Percentiles rank a stretch among this genome's conserved stretches.
Evolutionary conservation across 2,113 vertebrate genomes (phyloP).

Genomic region (Tyto alba): DNA sequence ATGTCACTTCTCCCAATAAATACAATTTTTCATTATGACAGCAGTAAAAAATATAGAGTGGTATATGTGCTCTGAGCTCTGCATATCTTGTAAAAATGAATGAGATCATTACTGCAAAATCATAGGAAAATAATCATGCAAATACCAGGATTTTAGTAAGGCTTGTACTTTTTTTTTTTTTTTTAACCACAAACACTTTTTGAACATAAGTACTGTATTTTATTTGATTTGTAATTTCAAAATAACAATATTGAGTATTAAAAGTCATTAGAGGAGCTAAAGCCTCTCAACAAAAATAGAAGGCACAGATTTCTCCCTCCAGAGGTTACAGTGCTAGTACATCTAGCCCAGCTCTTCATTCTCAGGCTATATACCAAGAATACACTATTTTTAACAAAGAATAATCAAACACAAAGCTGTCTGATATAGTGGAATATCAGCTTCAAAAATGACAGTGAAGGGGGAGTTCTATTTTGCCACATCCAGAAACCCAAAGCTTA

Average conservation of each 20-base stretch:
- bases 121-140: not conserved
- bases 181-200: not conserved
- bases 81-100: not conserved
- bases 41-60: not conserved
- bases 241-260: not conserved
- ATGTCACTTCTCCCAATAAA: slow-evolving; percentile 21
- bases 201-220: not conserved
- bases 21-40: slow-evolving; percentile 22
- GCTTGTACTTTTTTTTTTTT: not conserved
- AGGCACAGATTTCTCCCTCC: not conserved
- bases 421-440: no score
- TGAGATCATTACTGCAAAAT: not conserved
- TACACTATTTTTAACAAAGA: not conserved
- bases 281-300: not conserved
- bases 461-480: not conserved
- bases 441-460: not conserved
- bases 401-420: not conserved
- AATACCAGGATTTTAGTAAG: not conserved
- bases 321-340: not conserved
- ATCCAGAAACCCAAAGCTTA: not conserved
- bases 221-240: not conserved
- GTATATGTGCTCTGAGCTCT: not conserved
- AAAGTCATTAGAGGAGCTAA: not conserved
- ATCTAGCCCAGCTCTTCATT: not conserved
- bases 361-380: not conserved